Conservation (phyloP, 1,140 invertebrate genomes). For the Procambarus clarkii region DNA sequence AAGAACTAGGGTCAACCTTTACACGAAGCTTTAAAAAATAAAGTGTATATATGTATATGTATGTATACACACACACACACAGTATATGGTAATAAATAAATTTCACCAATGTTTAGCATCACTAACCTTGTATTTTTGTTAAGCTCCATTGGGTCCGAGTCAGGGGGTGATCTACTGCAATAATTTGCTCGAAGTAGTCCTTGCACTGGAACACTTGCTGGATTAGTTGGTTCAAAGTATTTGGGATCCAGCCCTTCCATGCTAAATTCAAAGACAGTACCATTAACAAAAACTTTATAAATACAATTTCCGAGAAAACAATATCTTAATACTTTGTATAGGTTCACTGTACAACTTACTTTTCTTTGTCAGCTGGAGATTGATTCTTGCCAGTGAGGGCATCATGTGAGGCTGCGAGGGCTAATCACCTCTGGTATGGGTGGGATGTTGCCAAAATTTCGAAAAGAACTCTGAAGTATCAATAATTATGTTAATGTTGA, state of each 20-base stretch:
- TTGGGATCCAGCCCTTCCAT: slow-evolving; percentile 33
- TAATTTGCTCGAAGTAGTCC: slow-evolving; percentile 47
- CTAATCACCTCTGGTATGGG: slow-evolving; percentile 55
- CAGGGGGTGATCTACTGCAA: neutral
- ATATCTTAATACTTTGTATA: no score
- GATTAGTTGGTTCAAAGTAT: slow-evolving; percentile 35
- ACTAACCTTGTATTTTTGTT: no score
- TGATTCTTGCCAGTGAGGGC: neutral
- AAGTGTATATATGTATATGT: no score
- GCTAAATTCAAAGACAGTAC: slow-evolving; percentile 5
- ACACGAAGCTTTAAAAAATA: no score
- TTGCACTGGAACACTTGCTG: slow-evolving; percentile 21
- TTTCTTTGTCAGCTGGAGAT: slow-evolving; percentile 41
- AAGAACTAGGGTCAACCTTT: no score
- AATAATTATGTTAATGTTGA: neutral
- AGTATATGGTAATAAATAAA: no score
- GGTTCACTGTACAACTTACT: slow-evolving; percentile 15
- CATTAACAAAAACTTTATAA: no score
- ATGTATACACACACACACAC: no score
- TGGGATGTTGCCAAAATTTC: slow-evolving; percentile 37
- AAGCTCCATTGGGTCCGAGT: slow-evolving; percentile 4
- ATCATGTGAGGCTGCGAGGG: slow-evolving; percentile 15
- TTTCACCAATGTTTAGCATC: no score
- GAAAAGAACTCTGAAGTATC: slow-evolving; percentile 45
- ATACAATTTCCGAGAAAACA: no score